Percentiles rank a stretch among this genome's conserved stretches.
These are phyloP conservation scores for Squalus acanthias DNA, from an alignment of 2,797 vertebrate genomes.

Conservation along the genomic window DNA sequence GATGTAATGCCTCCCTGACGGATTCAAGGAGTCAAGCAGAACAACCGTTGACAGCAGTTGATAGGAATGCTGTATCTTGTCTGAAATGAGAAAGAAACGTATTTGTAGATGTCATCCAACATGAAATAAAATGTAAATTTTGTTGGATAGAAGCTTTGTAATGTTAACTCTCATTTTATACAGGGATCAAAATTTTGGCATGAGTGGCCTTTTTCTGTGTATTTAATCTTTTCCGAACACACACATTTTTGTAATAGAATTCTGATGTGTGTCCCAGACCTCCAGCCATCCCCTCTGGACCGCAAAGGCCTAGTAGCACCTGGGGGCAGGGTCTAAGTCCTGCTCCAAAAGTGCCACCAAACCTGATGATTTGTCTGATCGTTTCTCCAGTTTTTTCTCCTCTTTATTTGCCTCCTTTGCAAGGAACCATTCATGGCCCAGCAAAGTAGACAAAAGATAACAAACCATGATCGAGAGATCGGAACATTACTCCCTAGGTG, in stretches of 20 bases:
- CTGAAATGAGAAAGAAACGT: background rate
- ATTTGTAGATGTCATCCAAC: background rate
- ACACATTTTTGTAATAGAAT: background rate
- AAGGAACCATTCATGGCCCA: background rate
- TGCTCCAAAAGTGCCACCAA: too few species aligned
- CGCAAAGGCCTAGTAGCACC: background rate
- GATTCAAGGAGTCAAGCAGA: background rate
- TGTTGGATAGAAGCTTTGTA: background rate
- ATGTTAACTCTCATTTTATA: background rate
- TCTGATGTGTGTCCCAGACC: background rate
- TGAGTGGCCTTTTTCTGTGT: background rate
- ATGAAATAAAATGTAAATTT: constrained; percentile 16
- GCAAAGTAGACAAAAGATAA: background rate
- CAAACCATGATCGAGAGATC: background rate
- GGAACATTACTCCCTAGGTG: background rate
- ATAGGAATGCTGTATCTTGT: background rate
- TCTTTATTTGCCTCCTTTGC: background rate
- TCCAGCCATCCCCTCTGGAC: background rate
- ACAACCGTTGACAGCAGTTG: background rate
- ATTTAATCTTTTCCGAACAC: background rate
- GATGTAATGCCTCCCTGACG: too few species aligned
- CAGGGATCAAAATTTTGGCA: background rate
- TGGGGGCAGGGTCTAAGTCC: too few species aligned
- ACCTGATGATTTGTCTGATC: too few species aligned
- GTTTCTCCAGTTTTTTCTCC: background rate